Evolutionary conservation across 1,140 invertebrate species (phyloP).

Genomic region (Trinorchestia longiramus): DNA sequence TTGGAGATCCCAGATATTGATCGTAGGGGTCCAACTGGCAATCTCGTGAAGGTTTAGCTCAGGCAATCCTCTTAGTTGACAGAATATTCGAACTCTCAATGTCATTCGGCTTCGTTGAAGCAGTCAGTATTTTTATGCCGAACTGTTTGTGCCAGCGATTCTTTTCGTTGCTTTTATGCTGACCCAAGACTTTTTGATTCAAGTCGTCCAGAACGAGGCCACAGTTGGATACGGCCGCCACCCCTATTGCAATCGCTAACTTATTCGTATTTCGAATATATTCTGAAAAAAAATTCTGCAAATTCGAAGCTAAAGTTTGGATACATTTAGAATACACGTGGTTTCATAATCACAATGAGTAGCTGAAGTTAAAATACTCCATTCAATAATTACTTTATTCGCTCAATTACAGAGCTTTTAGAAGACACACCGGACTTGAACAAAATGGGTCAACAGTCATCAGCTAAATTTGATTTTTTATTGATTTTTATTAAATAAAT

Average conservation of each 20-base stretch:
- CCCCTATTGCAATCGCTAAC: neutral
- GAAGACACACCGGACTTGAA: neutral
- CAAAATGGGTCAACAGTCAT: neutral
- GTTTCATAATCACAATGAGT: neutral
- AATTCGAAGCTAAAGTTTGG: neutral
- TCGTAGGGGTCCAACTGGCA: constrained; percentile 44
- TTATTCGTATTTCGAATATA: neutral
- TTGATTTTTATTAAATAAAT: neutral
- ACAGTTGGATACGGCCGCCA: neutral
- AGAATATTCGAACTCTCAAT: constrained; percentile 51
- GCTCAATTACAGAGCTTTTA: neutral
- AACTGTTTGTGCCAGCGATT: constrained; percentile 17
- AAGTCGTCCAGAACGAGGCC: neutral
- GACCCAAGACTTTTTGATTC: constrained; percentile 25
- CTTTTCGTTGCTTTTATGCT: constrained; percentile 21
- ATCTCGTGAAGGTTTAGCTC: constrained; percentile 44
- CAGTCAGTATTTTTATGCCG: constrained; percentile 28
- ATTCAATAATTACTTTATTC: neutral
- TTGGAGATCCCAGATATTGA: constrained; percentile 28
- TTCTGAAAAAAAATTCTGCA: neutral
- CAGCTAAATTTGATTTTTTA: neutral
- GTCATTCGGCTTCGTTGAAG: constrained; percentile 30
- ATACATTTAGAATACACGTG: neutral
- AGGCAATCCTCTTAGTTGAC: constrained; percentile 53
- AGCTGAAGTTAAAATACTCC: neutral